Evolutionary conservation across 2,113 vertebrate genomes (phyloP).

Genomic region (Cepphus grylle): DNA sequence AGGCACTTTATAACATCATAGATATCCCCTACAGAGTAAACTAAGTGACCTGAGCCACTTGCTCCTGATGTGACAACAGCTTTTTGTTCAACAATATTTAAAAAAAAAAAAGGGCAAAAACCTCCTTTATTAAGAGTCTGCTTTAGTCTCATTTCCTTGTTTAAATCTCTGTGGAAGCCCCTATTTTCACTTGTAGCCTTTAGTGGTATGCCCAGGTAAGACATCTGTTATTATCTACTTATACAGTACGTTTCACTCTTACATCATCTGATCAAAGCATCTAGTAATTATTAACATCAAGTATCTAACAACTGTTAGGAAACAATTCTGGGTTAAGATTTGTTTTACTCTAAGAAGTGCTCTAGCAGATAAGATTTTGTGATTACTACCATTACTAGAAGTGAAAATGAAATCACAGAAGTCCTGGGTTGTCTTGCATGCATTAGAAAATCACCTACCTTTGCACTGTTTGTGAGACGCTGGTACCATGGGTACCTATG

Average conservation of each 20-base stretch:
- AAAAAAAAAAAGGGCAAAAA: not conserved
- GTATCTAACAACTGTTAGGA: not conserved
- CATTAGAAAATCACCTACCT: not conserved
- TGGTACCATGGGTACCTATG: not conserved
- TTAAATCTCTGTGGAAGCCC: not conserved
- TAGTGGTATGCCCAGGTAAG: not conserved
- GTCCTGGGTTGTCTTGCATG: not conserved
- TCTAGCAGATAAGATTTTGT: not conserved
- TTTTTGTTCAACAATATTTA: not conserved
- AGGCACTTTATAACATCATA: not conserved
- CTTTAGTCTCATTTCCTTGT: not conserved
- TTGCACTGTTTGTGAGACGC: not conserved
- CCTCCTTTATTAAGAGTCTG: not conserved
- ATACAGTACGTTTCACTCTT: not conserved
- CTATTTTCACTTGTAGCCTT: not conserved
- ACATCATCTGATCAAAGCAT: not conserved
- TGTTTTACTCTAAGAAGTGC: not conserved
- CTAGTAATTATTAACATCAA: not conserved
- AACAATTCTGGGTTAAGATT: not conserved
- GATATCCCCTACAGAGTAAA: not conserved
- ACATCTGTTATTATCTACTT: not conserved
- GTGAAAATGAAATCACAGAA: not conserved
- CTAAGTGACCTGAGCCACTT: not conserved
- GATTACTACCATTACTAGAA: not conserved
- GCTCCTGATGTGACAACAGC: not conserved